Evolutionary conservation across 1,140 invertebrate species (phyloP).

Genomic region (Drosophila yakuba): DNA sequence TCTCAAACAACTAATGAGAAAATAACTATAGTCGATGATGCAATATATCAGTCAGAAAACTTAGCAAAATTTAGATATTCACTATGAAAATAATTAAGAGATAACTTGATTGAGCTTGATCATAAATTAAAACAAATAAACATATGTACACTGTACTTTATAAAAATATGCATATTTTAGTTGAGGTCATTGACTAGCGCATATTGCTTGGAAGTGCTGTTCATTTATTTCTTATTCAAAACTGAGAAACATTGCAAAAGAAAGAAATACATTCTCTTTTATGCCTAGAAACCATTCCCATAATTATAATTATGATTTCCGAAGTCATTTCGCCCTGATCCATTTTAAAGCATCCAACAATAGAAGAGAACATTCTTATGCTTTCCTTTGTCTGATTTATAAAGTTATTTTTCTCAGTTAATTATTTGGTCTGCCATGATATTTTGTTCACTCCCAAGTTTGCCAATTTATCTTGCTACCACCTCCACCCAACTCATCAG

Average conservation of each 20-base stretch:
- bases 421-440: conserved; percentile 35
- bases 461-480: conserved; percentile 10
- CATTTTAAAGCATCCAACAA: conserved; percentile 30
- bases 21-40: conserved; percentile 9
- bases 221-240: conserved; percentile 18
- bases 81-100: background rate
- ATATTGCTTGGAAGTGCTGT: background rate
- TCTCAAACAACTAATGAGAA: conserved; percentile 17
- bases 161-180: background rate
- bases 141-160: too few relatives aligned
- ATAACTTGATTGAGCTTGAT: background rate
- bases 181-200: conserved; percentile 28
- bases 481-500: conserved; percentile 11
- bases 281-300: conserved; percentile 29
- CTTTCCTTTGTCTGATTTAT: conserved; percentile 41
- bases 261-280: conserved; percentile 43
- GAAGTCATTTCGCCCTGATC: conserved; percentile 33
- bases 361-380: conserved; percentile 34
- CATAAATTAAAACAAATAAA: background rate
- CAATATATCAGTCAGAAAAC: conserved; percentile 12
- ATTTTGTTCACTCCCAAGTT: conserved; percentile 3
- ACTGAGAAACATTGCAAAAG: conserved; percentile 4
- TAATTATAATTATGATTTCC: conserved; percentile 40
- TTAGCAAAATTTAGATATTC: background rate
- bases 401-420: conserved; percentile 37